Conservation (phyloP, 2,888 invertebrate genomes). For the Desoria tigrina region DNA sequence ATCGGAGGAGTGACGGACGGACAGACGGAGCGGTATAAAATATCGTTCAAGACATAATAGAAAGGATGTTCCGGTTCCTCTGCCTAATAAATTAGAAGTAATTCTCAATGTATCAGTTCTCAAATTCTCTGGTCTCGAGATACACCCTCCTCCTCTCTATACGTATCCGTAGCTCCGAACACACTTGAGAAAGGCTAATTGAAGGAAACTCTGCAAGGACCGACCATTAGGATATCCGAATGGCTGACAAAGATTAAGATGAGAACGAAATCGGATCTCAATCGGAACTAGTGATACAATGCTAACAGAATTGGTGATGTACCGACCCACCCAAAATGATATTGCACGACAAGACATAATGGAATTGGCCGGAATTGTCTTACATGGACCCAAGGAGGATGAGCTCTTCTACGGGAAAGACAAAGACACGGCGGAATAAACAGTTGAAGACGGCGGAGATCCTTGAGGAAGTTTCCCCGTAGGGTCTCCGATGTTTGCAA, state of each 20-base stretch:
- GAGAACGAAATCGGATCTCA: constrained; percentile 19
- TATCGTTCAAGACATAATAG: too few relatives aligned
- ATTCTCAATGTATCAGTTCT: too few relatives aligned
- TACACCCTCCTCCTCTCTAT: too few relatives aligned
- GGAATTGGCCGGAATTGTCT: constrained; percentile 7
- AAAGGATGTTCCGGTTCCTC: too few relatives aligned
- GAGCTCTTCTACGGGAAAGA: background rate
- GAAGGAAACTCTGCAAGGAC: constrained; percentile 10
- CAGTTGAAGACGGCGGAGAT: background rate
- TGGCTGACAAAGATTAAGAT: constrained; percentile 21
- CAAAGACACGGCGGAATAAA: background rate
- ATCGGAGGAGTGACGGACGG: too few relatives aligned
- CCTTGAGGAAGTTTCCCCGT: constrained; percentile 10
- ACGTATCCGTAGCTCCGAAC: background rate
- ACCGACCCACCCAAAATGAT: background rate
- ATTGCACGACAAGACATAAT: constrained; percentile 3
- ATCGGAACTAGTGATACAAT: constrained; percentile 16
- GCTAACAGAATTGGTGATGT: too few relatives aligned
- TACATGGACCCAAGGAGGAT: background rate
- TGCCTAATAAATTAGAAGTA: too few relatives aligned
- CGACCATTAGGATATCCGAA: constrained; percentile 14
- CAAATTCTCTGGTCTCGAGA: too few relatives aligned
- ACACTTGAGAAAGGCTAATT: constrained; percentile 24
- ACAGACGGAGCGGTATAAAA: too few relatives aligned
- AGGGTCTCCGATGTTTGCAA: background rate